A percentile compares a stretch with the other conserved stretches of the same genome.
Evolutionary conservation across 2,888 invertebrate genomes (phyloP).

Genomic region (Acanthopleura granulata): DNA sequence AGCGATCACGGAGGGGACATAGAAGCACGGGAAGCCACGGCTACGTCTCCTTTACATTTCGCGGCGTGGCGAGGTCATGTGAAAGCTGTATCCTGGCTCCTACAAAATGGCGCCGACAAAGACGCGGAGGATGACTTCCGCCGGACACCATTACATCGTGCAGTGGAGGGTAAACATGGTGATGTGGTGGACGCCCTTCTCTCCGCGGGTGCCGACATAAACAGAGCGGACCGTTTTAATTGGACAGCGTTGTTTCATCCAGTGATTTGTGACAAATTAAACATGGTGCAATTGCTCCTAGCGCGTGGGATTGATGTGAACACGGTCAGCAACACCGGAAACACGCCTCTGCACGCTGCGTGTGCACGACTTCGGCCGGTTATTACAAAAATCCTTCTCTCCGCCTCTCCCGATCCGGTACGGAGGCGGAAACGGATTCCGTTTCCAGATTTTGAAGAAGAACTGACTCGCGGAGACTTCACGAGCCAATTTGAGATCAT

Average conservation of each 20-base stretch:
- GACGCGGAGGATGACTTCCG: neutral
- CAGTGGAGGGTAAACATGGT: neutral
- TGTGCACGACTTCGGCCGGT: neutral
- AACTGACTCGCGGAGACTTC: neutral
- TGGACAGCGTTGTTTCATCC: neutral
- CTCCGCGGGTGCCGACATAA: neutral
- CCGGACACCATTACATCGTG: neutral
- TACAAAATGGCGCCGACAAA: conserved; percentile 4
- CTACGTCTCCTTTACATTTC: neutral
- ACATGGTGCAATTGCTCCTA: neutral
- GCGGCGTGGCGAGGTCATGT: conserved; percentile 3
- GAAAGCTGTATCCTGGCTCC: neutral
- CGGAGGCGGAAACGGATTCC: neutral
- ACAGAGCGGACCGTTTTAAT: neutral
- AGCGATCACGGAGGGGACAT: conserved; percentile 19
- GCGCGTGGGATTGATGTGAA: neutral
- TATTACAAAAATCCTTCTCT: neutral
- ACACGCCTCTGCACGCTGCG: neutral
- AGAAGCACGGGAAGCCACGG: conserved; percentile 20
- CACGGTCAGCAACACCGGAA: neutral
- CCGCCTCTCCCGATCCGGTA: conserved; percentile 1
- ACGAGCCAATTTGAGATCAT: neutral
- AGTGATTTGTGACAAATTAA: neutral
- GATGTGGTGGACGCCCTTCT: neutral
- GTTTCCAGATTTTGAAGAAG: neutral